Evolutionary conservation across 2,113 vertebrate genomes (phyloP).

Genomic region (Bungarus multicinctus): DNA sequence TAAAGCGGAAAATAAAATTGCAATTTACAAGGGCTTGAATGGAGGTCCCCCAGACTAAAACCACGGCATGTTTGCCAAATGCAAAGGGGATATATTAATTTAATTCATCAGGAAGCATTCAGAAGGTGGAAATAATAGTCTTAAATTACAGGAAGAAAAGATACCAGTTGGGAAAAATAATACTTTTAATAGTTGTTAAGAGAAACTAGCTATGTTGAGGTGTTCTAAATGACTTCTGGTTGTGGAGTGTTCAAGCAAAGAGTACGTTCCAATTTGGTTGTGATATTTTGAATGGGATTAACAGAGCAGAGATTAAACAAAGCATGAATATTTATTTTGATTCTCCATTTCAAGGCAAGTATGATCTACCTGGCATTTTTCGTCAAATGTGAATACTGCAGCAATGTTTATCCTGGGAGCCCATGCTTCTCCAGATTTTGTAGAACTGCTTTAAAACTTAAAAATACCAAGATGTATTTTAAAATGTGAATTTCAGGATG

Average conservation of each 20-base stretch:
- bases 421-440: not conserved
- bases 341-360: not conserved
- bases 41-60: not conserved
- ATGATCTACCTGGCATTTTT: not conserved
- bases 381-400: not conserved
- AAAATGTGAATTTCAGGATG: not conserved
- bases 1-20: not conserved
- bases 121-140: not conserved
- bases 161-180: not conserved
- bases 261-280: not conserved
- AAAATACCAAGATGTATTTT: not conserved
- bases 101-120: not conserved
- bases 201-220: not conserved
- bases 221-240: not conserved
- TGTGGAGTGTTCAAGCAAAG: not conserved
- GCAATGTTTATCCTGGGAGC: not conserved
- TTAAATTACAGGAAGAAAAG: not conserved
- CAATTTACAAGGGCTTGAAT: not conserved
- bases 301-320: not conserved
- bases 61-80: not conserved
- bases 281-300: not conserved
- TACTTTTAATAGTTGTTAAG: not conserved
- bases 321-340: not conserved
- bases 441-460: not conserved
- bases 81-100: not conserved